Evolutionary conservation across 2,113 vertebrate genomes (phyloP).

Genomic region (Mobula hypostoma): DNA sequence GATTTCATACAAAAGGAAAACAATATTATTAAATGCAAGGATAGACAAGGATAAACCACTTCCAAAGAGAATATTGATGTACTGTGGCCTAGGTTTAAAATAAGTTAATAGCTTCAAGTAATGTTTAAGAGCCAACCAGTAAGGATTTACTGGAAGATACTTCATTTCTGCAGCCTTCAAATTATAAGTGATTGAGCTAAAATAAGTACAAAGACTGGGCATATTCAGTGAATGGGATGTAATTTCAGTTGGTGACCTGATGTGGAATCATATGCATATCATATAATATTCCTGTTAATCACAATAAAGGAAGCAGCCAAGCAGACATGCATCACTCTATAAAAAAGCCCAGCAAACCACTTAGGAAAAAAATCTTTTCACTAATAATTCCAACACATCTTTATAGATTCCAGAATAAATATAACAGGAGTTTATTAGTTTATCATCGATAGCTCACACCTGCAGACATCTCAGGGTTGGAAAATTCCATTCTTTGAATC

Average conservation of each 20-base stretch:
- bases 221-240: not conserved
- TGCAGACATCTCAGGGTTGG: slow-evolving; percentile 36
- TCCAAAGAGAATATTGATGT: not conserved
- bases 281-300: slow-evolving; percentile 17
- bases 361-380: not conserved
- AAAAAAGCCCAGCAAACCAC: slow-evolving; percentile 23
- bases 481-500: slow-evolving; percentile 31
- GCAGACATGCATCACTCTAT: slow-evolving; percentile 30
- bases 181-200: not conserved
- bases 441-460: slow-evolving; percentile 37
- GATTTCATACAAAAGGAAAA: not conserved
- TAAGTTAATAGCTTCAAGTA: not conserved
- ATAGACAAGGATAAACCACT: not conserved
- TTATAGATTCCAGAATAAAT: slow-evolving; percentile 39
- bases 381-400: slow-evolving; percentile 11
- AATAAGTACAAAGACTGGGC: not conserved
- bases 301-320: slow-evolving; percentile 24
- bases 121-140: not conserved
- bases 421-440: slow-evolving; percentile 41
- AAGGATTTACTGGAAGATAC: not conserved
- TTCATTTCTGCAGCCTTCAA: not conserved
- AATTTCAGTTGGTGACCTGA: slow-evolving; percentile 27
- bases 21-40: not conserved
- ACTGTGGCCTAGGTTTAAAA: not conserved
- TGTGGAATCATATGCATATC: slow-evolving; percentile 27